Percentiles rank a stretch among this genome's conserved stretches.
Conservation (phyloP, 1,140 invertebrate species). For the Drosophila kurseongensis region DNA sequence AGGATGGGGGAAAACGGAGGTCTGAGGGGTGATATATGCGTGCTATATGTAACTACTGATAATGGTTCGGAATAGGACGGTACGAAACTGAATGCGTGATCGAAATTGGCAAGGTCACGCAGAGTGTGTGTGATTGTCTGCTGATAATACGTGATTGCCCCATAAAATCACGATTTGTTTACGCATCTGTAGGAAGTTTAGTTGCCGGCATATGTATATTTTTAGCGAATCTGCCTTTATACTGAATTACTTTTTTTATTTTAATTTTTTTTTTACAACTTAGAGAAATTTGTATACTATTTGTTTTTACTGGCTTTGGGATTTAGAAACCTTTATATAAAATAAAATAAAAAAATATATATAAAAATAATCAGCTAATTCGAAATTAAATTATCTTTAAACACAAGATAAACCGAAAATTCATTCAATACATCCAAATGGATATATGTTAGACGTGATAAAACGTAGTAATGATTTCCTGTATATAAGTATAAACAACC, state of each 20-base stretch:
- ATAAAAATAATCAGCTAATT: too few relatives aligned
- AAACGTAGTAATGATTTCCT: too few relatives aligned
- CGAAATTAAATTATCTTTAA: too few relatives aligned
- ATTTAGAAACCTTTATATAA: too few relatives aligned
- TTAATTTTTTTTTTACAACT: too few relatives aligned
- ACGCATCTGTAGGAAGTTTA: background rate
- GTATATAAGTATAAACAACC: too few relatives aligned
- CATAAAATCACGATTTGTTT: constrained; percentile 43
- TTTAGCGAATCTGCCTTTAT: background rate
- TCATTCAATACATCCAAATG: too few relatives aligned
- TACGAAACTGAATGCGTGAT: constrained; percentile 38
- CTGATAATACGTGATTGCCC: constrained; percentile 12
- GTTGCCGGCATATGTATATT: background rate
- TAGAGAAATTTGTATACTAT: too few relatives aligned
- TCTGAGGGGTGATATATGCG: constrained; percentile 4
- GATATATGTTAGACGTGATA: too few relatives aligned
- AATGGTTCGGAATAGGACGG: constrained; percentile 22
- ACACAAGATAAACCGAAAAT: too few relatives aligned
- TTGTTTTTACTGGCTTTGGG: too few relatives aligned
- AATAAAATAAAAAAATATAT: too few relatives aligned
- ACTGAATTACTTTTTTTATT: background rate
- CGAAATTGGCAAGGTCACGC: constrained; percentile 54
- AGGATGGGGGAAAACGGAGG: background rate
- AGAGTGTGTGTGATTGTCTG: constrained; percentile 15
- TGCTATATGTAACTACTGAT: constrained; percentile 49